phyloP scores from a whole-genome alignment of 2,113 vertebrate species.

The Mystacornis crossleyi region DNA sequence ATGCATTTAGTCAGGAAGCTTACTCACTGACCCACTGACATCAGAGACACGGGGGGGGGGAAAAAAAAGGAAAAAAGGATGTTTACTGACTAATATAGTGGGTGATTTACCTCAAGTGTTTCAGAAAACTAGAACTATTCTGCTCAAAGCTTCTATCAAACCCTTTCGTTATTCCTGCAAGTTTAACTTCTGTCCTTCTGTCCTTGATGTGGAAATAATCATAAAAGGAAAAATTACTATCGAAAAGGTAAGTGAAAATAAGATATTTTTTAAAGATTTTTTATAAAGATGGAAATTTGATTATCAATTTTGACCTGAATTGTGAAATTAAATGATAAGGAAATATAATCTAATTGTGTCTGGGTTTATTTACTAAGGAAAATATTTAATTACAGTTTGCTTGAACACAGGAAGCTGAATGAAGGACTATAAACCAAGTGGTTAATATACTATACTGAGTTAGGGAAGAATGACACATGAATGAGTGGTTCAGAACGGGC shows the following conservation, averaged over 20 bases:
- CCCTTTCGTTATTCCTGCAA: neutral
- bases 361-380: conserved; percentile 11
- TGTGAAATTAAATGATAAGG: neutral
- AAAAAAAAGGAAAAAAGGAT: neutral
- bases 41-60: fast-evolving
- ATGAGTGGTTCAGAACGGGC: neutral
- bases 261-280: neutral
- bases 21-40: neutral
- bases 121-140: neutral
- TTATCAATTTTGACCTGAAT: neutral
- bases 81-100: neutral
- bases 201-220: neutral
- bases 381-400: neutral
- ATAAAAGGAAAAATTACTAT: neutral
- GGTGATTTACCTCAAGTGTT: neutral
- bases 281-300: neutral
- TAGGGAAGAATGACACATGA: neutral
- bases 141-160: neutral
- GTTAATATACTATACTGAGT: neutral
- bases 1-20: neutral
- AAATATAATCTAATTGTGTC: neutral
- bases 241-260: conserved; percentile 17
- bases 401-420: neutral
- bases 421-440: neutral
- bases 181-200: neutral